Conservation (phyloP, 2,797 vertebrate species). For the Cuniculus paca region DNA sequence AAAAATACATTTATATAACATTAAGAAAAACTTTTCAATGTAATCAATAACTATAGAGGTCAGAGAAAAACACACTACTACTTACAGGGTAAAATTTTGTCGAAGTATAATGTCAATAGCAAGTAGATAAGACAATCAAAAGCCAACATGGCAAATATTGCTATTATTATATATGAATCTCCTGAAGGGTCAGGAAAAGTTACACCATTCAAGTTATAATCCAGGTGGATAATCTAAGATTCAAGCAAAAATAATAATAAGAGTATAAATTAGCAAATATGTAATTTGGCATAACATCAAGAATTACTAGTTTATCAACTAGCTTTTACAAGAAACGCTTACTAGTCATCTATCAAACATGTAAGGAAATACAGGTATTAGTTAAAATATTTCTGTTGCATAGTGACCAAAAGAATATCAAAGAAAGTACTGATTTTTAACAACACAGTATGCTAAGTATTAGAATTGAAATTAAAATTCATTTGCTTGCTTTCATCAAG, state of each 20-base stretch:
- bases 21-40: neutral
- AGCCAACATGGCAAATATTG: constrained; percentile 90
- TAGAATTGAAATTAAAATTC: neutral
- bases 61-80: constrained; percentile 50
- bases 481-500: constrained; percentile 34
- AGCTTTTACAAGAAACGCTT: neutral
- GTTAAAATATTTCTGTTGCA: constrained; percentile 49
- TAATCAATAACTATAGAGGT: neutral
- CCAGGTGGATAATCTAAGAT: constrained; percentile 92
- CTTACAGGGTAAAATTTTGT: constrained; percentile 95
- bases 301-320: neutral
- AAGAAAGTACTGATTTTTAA: neutral
- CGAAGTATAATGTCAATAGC: constrained; percentile 93
- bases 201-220: constrained; percentile 91
- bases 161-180: constrained; percentile 92
- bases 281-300: neutral
- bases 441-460: neutral
- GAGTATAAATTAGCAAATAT: constrained; percentile 19
- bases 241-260: constrained; percentile 59
- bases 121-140: constrained; percentile 94
- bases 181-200: constrained; percentile 91
- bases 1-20: neutral
- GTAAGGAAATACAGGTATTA: neutral
- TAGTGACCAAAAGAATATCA: neutral
- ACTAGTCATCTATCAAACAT: neutral